Evolutionary conservation across 92 coral and sea anemone genomes (phyloP).

Genomic region (Muricea muricata): DNA sequence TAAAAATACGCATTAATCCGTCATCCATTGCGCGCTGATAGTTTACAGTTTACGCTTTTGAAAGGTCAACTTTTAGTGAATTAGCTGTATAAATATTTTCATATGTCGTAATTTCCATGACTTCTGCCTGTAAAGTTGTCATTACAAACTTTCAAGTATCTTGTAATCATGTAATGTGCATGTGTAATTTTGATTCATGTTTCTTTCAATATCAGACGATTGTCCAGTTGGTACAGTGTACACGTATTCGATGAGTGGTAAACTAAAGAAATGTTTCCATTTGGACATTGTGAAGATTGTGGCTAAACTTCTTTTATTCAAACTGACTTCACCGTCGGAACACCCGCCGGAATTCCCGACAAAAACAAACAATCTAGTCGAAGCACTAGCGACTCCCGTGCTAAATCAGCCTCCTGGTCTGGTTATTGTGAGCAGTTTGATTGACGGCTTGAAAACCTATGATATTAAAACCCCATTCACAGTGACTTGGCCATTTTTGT

Average conservation of each 20-base stretch:
- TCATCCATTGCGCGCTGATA: too few species aligned
- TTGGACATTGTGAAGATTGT: neutral
- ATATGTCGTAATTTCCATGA: too few species aligned
- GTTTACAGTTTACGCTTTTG: too few species aligned
- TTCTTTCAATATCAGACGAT: too few species aligned
- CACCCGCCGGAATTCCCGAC: neutral
- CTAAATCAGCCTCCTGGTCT: neutral
- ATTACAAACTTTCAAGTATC: too few species aligned
- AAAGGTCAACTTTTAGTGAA: too few species aligned
- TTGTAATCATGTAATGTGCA: too few species aligned
- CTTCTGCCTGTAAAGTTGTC: too few species aligned
- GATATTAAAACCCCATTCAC: neutral
- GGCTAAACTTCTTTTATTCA: neutral
- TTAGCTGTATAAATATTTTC: too few species aligned
- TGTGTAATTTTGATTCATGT: too few species aligned
- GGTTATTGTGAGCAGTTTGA: neutral
- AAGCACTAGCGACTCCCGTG: conserved; percentile 2
- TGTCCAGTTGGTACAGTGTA: conserved; percentile 15
- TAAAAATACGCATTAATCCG: too few species aligned
- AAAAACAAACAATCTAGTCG: neutral
- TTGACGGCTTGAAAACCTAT: neutral
- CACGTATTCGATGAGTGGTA: neutral
- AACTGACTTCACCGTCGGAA: neutral
- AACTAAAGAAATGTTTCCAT: conserved; percentile 12
- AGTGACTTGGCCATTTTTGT: neutral